These are phyloP conservation scores for Drosophila bipectinata DNA, from an alignment of 1,140 invertebrate species.

Conservation along the genomic window DNA sequence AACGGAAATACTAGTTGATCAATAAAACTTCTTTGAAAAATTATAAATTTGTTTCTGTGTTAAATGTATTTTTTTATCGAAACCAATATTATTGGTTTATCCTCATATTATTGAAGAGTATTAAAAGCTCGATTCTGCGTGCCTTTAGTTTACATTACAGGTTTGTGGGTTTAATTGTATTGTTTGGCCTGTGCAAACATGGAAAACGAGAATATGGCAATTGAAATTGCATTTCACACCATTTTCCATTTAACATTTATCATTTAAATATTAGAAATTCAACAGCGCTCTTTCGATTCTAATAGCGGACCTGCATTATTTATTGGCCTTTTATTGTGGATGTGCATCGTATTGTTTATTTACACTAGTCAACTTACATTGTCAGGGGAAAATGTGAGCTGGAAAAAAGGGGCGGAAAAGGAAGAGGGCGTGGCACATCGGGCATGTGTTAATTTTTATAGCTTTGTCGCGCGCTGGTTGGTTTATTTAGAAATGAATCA, in stretches of 20 bases:
- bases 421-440: slow-evolving; percentile 14
- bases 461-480: slow-evolving; percentile 58
- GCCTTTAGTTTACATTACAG: neutral
- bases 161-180: slow-evolving; percentile 10
- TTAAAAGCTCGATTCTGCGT: neutral
- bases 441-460: slow-evolving; percentile 69
- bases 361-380: slow-evolving; percentile 39
- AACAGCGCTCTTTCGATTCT: slow-evolving; percentile 43
- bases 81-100: too few species aligned
- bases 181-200: slow-evolving; percentile 44
- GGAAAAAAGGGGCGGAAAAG: slow-evolving; percentile 30
- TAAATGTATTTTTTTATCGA: too few species aligned
- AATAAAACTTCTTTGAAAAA: too few species aligned
- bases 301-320: slow-evolving; percentile 66
- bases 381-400: slow-evolving; percentile 18
- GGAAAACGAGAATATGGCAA: slow-evolving; percentile 15
- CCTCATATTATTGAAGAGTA: neutral
- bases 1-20: too few species aligned
- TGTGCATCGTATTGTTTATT: slow-evolving; percentile 52
- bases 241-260: slow-evolving; percentile 50
- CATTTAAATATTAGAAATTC: slow-evolving; percentile 29
- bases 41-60: too few species aligned
- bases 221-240: slow-evolving; percentile 58
- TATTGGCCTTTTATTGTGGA: slow-evolving; percentile 52
- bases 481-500: slow-evolving; percentile 63